A percentile compares a stretch with the other conserved stretches of the same genome.
These are phyloP conservation scores for Psilopsiagon aymara DNA, from an alignment of 2,113 vertebrate genomes.

Conservation along the genomic window DNA sequence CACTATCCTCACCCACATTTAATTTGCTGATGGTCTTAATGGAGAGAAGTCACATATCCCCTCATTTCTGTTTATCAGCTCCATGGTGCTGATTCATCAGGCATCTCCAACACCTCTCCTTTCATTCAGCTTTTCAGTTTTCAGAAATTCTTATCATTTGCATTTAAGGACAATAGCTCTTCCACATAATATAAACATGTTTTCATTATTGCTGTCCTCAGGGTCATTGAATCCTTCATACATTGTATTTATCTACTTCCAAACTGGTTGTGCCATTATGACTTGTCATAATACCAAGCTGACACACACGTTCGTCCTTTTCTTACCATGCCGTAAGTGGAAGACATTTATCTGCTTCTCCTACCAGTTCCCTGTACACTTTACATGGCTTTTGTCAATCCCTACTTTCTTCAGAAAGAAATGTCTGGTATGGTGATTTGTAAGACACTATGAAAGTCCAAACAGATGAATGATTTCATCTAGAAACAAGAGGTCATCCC, in stretches of 20 bases:
- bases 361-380: background rate
- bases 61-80: background rate
- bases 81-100: background rate
- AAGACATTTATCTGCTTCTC: background rate
- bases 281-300: background rate
- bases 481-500: background rate
- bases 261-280: background rate
- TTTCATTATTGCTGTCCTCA: background rate
- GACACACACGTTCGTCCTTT: background rate
- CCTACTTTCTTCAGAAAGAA: background rate
- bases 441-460: background rate
- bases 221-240: background rate
- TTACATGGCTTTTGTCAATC: background rate
- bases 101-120: background rate
- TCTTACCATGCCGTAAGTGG: background rate
- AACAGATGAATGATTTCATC: background rate
- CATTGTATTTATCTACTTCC: background rate
- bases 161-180: background rate
- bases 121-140: background rate
- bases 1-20: background rate
- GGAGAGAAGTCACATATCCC: background rate
- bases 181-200: background rate
- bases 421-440: background rate
- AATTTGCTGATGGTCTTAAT: constrained; percentile 8
- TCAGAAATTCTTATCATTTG: background rate